These are phyloP conservation scores for Nixonia krombeini DNA, from an alignment of 1,140 invertebrate genomes.

Conservation along the genomic window DNA sequence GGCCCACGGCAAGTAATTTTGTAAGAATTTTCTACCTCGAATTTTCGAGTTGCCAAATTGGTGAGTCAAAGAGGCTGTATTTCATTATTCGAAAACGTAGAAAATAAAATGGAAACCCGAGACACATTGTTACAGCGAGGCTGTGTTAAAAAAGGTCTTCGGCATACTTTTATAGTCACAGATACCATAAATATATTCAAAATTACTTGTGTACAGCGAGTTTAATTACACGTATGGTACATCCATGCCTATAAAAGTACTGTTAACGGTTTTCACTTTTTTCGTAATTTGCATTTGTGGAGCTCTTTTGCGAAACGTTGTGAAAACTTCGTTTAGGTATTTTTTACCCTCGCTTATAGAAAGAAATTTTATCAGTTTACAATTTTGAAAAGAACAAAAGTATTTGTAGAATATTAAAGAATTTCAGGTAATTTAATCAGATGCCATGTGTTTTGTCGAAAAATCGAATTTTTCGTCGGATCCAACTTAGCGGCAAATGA, in stretches of 20 bases:
- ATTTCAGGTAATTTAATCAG: no score
- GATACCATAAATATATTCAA: conserved; percentile 48
- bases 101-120: conserved; percentile 23
- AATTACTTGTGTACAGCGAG: conserved; percentile 32
- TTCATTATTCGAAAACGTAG: conserved; percentile 36
- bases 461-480: no score
- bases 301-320: no score
- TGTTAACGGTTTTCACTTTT: no score
- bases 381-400: no score
- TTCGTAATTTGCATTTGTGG: no score
- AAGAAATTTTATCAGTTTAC: no score
- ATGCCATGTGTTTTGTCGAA: no score
- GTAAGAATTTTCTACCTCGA: conserved; percentile 38
- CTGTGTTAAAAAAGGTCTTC: not conserved
- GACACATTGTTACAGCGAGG: conserved; percentile 29
- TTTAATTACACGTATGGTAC: conserved; percentile 35
- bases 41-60: conserved; percentile 31
- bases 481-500: no score
- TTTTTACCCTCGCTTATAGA: no score
- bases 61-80: conserved; percentile 20
- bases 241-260: conserved; percentile 22
- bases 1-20: conserved; percentile 28
- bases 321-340: no score
- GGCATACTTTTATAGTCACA: conserved; percentile 30
- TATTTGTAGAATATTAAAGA: no score